phyloP scores from a whole-genome alignment of 2,113 vertebrate genomes.

The Xiphorhynchus elegans region DNA sequence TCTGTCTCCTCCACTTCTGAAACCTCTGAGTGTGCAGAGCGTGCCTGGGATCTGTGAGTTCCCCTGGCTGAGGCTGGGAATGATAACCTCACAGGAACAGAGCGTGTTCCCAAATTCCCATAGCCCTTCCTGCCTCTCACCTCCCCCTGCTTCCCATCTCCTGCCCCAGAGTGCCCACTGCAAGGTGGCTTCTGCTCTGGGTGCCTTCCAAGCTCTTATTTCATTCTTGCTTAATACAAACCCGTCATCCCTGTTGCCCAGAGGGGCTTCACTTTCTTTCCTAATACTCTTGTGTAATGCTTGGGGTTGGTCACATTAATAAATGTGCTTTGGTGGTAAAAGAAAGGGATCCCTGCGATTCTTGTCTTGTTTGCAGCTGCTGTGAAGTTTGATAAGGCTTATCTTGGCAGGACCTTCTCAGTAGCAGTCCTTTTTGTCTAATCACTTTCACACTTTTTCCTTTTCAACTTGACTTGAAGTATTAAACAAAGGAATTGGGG shows the following conservation, averaged over 20 bases:
- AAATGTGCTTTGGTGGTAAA: not conserved
- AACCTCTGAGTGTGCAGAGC: not conserved
- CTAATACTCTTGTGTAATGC: not conserved
- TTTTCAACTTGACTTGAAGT: constrained; percentile 18
- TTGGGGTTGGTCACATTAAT: not conserved
- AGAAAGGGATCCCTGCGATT: not conserved
- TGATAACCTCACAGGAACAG: accelerated
- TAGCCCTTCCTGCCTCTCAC: accelerated
- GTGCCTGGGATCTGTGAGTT: not conserved
- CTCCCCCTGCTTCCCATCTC: not conserved
- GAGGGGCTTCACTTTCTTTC: not conserved
- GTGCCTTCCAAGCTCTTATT: not conserved
- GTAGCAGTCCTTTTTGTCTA: not conserved
- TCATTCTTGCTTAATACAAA: not conserved
- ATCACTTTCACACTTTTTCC: not conserved
- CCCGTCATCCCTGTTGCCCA: accelerated
- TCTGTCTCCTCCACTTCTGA: not conserved
- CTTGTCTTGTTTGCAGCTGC: not conserved
- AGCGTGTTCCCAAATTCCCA: not conserved
- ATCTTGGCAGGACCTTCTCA: not conserved
- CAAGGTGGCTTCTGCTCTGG: not conserved
- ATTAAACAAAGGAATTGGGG: not conserved
- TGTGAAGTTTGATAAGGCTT: constrained; percentile 42
- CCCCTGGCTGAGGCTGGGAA: not conserved
- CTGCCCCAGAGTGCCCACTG: not conserved